Evolutionary conservation across 2,888 invertebrate genomes (phyloP).

Genomic region (Priocnemis perturbator): DNA sequence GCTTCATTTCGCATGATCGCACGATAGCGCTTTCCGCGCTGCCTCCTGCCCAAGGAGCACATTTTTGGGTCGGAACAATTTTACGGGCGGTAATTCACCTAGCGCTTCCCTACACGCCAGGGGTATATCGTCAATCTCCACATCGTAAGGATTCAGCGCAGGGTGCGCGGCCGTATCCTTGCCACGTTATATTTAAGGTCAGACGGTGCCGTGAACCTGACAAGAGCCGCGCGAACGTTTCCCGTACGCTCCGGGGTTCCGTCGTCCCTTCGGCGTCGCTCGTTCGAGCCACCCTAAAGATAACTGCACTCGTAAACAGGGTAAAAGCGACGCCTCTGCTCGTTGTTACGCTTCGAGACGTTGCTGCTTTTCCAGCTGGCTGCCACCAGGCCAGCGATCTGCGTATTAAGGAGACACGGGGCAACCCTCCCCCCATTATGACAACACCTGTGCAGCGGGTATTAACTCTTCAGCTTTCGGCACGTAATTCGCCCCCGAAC

Average conservation of each 20-base stretch:
- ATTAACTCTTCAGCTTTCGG: conserved; percentile 24
- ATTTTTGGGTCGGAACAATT: too few species aligned
- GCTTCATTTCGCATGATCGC: too few species aligned
- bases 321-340: conserved; percentile 6
- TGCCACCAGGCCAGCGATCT: conserved; percentile 12
- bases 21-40: too few species aligned
- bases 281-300: conserved; percentile 12
- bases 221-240: conserved; percentile 8
- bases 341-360: conserved; percentile 22
- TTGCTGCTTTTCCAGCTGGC: conserved; percentile 21
- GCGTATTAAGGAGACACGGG: conserved; percentile 24
- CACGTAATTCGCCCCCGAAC: conserved; percentile 17
- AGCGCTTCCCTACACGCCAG: too few species aligned
- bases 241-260: not conserved
- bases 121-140: too few species aligned
- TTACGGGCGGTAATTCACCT: too few species aligned
- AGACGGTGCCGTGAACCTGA: not conserved
- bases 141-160: too few species aligned
- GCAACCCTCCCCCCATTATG: conserved; percentile 15
- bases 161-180: not conserved
- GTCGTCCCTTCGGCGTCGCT: conserved; percentile 11
- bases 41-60: too few species aligned
- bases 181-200: too few species aligned
- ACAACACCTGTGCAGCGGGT: conserved; percentile 25
- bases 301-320: conserved; percentile 22